phyloP scores from a whole-genome alignment of 2,797 vertebrate genomes.

The Tarsius wallacei region DNA sequence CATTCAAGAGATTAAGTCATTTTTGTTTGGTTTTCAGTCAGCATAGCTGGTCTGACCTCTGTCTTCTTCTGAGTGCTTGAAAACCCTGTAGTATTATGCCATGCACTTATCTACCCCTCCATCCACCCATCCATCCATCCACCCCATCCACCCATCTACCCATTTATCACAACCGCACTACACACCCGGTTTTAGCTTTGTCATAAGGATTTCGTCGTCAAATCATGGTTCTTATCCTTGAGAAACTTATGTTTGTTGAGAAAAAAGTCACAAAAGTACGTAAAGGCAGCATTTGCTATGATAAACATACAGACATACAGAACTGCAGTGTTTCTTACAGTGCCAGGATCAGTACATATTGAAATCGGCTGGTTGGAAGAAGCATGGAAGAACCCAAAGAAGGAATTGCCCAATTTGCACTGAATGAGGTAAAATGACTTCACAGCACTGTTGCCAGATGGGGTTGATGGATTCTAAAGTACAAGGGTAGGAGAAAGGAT shows the following conservation, averaged over 20 bases:
- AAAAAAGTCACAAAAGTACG: background rate
- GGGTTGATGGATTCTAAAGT: background rate
- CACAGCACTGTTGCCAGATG: background rate
- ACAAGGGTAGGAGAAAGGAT: background rate
- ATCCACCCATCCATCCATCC: background rate
- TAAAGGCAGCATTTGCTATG: background rate
- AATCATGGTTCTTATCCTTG: background rate
- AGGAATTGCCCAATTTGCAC: background rate
- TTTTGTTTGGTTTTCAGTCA: slow-evolving; percentile 22
- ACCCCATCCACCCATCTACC: background rate
- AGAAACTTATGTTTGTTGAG: background rate
- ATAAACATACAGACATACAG: background rate
- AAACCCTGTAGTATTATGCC: background rate
- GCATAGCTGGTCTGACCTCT: background rate
- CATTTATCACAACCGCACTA: background rate
- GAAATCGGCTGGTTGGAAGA: slow-evolving; percentile 4
- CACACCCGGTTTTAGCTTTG: background rate
- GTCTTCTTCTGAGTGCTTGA: slow-evolving; percentile 2
- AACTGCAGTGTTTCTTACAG: background rate
- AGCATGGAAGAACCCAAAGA: background rate
- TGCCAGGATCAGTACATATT: background rate
- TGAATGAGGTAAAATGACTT: background rate
- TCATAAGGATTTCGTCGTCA: background rate
- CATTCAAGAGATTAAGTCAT: background rate
- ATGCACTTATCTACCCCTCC: background rate